Conservation (phyloP, 2,888 invertebrate species). For the Epistrophe grossulariae region DNA sequence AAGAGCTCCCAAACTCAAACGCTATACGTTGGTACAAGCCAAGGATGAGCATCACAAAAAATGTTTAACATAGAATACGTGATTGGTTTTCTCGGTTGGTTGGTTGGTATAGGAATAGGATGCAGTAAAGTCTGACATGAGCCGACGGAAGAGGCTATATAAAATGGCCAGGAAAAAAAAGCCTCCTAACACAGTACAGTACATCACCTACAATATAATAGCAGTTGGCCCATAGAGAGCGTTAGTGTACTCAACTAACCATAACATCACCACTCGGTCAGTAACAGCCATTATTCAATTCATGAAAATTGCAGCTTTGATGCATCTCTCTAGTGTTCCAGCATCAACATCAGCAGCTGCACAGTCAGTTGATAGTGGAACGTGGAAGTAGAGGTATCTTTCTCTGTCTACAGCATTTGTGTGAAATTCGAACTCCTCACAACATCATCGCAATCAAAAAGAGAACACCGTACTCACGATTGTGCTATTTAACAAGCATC, state of each 20-base stretch:
- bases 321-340: slow-evolving; percentile 59
- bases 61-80: slow-evolving; percentile 84
- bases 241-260: slow-evolving; percentile 74
- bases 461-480: slow-evolving; percentile 77
- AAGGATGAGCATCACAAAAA: slow-evolving; percentile 78
- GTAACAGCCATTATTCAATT: slow-evolving; percentile 76
- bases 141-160: slow-evolving; percentile 51
- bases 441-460: slow-evolving; percentile 77
- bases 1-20: slow-evolving; percentile 13
- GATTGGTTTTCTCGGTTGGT: slow-evolving; percentile 77
- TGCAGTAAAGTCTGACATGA: slow-evolving; percentile 57
- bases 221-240: slow-evolving; percentile 65
- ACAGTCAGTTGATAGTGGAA: slow-evolving; percentile 36
- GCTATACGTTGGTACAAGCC: neutral
- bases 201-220: slow-evolving; percentile 62
- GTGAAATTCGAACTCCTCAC: slow-evolving; percentile 74
- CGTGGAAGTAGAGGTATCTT: slow-evolving; percentile 59
- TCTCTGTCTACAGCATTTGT: slow-evolving; percentile 63
- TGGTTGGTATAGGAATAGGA: slow-evolving; percentile 24
- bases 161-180: slow-evolving; percentile 36
- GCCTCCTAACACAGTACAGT: slow-evolving; percentile 51
- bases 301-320: slow-evolving; percentile 75
- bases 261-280: slow-evolving; percentile 76
- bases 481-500: slow-evolving; percentile 77
- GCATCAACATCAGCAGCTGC: slow-evolving; percentile 33